Evolutionary conservation across 2,113 vertebrate species (phyloP).

Genomic region (Excalfactoria chinensis): DNA sequence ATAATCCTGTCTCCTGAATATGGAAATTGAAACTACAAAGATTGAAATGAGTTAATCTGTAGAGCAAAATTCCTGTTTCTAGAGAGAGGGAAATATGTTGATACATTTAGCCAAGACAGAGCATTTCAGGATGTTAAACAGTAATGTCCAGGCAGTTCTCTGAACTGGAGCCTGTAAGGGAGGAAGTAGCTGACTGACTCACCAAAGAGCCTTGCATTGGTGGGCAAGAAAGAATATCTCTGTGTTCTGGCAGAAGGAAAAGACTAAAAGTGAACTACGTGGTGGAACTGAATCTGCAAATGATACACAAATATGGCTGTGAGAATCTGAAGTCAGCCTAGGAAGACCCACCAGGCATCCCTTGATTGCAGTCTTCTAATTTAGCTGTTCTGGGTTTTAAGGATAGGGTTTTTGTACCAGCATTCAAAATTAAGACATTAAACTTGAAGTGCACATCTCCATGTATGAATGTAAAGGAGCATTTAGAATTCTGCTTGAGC

Average conservation of each 20-base stretch:
- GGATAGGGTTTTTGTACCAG: not conserved
- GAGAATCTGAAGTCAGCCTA: not conserved
- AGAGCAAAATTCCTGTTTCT: not conserved
- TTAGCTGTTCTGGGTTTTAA: not conserved
- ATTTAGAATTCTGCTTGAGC: not conserved
- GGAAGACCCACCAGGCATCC: not conserved
- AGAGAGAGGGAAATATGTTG: not conserved
- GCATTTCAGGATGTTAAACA: not conserved
- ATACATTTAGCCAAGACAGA: not conserved
- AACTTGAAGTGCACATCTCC: not conserved
- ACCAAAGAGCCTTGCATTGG: not conserved
- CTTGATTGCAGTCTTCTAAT: not conserved
- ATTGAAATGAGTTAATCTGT: not conserved
- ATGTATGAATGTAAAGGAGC: not conserved
- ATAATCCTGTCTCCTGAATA: not conserved
- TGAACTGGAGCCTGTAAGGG: not conserved
- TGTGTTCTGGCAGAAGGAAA: not conserved
- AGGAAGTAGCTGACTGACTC: not conserved
- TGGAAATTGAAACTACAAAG: not conserved
- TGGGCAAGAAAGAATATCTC: not conserved
- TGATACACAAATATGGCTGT: fast-evolving
- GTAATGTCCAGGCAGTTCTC: not conserved
- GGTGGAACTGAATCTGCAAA: not conserved
- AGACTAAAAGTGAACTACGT: not conserved
- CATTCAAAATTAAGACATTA: not conserved